These are phyloP conservation scores for Acrobasis repandana DNA, from an alignment of 2,888 invertebrate species.

Conservation along the genomic window DNA sequence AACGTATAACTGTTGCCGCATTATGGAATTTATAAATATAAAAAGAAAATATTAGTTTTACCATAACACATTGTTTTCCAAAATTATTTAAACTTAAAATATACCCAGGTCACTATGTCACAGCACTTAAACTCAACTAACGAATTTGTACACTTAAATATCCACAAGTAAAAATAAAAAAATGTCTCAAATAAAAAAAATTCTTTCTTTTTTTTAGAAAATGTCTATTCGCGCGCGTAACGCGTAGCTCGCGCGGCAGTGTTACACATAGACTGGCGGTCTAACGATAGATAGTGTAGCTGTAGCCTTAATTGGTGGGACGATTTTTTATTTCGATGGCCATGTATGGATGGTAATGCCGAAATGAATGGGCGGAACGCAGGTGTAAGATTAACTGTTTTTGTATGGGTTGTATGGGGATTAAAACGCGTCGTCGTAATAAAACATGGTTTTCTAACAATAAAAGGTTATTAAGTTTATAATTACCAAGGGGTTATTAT, in stretches of 20 bases:
- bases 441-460: background rate
- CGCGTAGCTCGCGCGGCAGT: background rate
- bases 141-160: background rate
- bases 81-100: constrained; percentile 2
- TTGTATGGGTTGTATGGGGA: background rate
- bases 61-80: constrained; percentile 13
- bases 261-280: constrained; percentile 13
- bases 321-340: constrained; percentile 20
- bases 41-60: background rate
- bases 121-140: constrained; percentile 4
- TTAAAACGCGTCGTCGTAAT: background rate
- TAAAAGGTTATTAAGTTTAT: too few species aligned
- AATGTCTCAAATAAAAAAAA: too few species aligned
- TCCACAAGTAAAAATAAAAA: background rate
- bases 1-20: too few species aligned
- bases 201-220: background rate
- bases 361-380: constrained; percentile 13
- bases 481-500: too few species aligned
- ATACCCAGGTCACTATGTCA: background rate
- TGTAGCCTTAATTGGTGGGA: constrained; percentile 51
- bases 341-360: constrained; percentile 26
- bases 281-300: constrained; percentile 5
- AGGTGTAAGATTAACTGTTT: constrained; percentile 3
- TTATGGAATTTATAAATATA: too few species aligned
- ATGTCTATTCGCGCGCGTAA: constrained; percentile 1